Percentiles rank a stretch among this genome's conserved stretches.
Evolutionary conservation across 2,888 invertebrate genomes (phyloP).

Genomic region (Oxyteleia sp.): DNA sequence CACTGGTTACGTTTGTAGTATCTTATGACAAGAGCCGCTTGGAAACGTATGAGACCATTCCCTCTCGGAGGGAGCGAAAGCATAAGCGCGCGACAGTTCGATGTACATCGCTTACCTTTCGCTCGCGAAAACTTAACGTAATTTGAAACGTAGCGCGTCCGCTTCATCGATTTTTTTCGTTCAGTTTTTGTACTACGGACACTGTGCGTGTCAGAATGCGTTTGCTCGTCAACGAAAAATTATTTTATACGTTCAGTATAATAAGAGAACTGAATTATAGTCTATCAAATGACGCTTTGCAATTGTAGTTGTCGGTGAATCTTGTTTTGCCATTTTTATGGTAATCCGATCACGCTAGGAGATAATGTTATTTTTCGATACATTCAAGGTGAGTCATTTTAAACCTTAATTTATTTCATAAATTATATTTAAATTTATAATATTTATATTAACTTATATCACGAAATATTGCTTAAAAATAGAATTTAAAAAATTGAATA

Average conservation of each 20-base stretch:
- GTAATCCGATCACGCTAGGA: conserved; percentile 25
- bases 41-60: conserved; percentile 30
- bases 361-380: conserved; percentile 63
- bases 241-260: background rate
- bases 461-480: too few species aligned
- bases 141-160: conserved; percentile 53
- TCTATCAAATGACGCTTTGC: background rate
- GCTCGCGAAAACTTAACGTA: conserved; percentile 55
- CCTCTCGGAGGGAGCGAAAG: conserved; percentile 31
- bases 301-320: background rate
- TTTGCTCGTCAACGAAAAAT: background rate
- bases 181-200: conserved; percentile 9
- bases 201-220: conserved; percentile 29
- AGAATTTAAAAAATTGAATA: too few species aligned
- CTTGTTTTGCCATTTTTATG: conserved; percentile 19
- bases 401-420: too few species aligned
- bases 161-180: conserved; percentile 50
- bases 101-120: conserved; percentile 18
- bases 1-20: too few species aligned
- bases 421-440: too few species aligned
- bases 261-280: background rate
- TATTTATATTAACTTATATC: too few species aligned
- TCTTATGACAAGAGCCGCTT: background rate
- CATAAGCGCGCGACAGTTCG: conserved; percentile 1
- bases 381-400: conserved; percentile 45